phyloP scores from a whole-genome alignment of 1,140 invertebrate species.

The Papilio xuthus region DNA sequence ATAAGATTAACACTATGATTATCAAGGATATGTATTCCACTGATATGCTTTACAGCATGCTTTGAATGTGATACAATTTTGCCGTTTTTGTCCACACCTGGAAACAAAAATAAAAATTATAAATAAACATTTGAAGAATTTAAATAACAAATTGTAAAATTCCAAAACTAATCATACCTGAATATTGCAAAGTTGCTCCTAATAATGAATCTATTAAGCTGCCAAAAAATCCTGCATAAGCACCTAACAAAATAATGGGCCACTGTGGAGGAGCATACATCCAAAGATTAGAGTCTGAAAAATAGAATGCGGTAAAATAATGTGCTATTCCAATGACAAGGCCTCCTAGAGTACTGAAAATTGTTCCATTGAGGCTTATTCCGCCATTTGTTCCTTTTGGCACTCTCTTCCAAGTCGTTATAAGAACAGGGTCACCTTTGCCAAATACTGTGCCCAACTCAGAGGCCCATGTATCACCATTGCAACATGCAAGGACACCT shows the following conservation, averaged over 20 bases:
- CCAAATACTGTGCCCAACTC: conserved; percentile 92
- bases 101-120: conserved; percentile 53
- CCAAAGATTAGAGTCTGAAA: conserved; percentile 83
- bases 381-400: conserved; percentile 94
- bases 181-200: conserved; percentile 93
- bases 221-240: conserved; percentile 88
- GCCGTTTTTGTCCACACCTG: conserved; percentile 87
- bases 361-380: conserved; percentile 86
- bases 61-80: conserved; percentile 89
- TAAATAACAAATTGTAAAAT: conserved; percentile 15
- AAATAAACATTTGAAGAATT: conserved; percentile 38
- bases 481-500: conserved; percentile 91
- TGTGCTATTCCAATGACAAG: conserved; percentile 87
- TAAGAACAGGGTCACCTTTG: conserved; percentile 86
- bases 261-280: conserved; percentile 88
- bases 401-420: conserved; percentile 89
- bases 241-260: conserved; percentile 89
- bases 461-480: conserved; percentile 96
- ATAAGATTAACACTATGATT: conserved; percentile 96
- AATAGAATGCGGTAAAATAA: conserved; percentile 86
- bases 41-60: conserved; percentile 88
- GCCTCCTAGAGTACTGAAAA: conserved; percentile 89
- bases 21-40: conserved; percentile 90
- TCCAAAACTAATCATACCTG: conserved; percentile 82
- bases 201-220: conserved; percentile 92